These are phyloP conservation scores for Pseudochaenichthys georgianus DNA, from an alignment of 2,797 vertebrate genomes.

Conservation along the genomic window DNA sequence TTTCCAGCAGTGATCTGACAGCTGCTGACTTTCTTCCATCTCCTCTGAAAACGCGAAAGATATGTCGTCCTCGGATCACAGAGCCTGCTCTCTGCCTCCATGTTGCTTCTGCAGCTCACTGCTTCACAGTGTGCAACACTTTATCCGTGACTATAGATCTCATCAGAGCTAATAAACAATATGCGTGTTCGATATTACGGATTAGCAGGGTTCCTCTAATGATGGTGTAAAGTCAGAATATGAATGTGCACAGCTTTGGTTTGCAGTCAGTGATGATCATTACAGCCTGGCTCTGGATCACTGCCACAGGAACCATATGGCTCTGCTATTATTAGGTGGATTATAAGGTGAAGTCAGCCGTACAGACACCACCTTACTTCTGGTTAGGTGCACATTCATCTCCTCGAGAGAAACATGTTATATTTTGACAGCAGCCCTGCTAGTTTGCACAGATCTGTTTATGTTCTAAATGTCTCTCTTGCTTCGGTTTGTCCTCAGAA, in stretches of 20 bases:
- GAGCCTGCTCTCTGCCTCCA: not conserved
- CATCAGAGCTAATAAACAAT: not conserved
- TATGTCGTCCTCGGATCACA: conserved; percentile 20
- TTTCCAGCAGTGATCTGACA: conserved; percentile 43
- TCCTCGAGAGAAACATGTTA: not conserved
- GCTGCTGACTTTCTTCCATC: conserved; percentile 17
- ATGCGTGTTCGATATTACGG: conserved; percentile 19
- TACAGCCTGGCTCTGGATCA: conserved; percentile 26
- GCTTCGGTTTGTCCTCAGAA: conserved; percentile 23
- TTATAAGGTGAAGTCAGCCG: conserved; percentile 2
- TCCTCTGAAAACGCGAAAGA: not conserved
- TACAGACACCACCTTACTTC: conserved; percentile 15
- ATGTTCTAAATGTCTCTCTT: conserved; percentile 16
- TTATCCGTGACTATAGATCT: not conserved
- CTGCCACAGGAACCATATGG: conserved; percentile 28
- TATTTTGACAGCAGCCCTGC: conserved; percentile 35
- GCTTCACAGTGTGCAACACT: not conserved
- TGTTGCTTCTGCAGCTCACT: not conserved
- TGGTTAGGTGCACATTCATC: not conserved
- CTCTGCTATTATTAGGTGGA: conserved; percentile 15
- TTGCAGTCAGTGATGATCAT: conserved; percentile 16
- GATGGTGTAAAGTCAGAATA: conserved; percentile 13
- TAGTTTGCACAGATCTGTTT: conserved; percentile 17
- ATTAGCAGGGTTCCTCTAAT: conserved; percentile 23
- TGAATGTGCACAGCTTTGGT: not conserved